These are phyloP conservation scores for Glaucidium brasilianum DNA, from an alignment of 2,113 vertebrate species.

Conservation along the genomic window DNA sequence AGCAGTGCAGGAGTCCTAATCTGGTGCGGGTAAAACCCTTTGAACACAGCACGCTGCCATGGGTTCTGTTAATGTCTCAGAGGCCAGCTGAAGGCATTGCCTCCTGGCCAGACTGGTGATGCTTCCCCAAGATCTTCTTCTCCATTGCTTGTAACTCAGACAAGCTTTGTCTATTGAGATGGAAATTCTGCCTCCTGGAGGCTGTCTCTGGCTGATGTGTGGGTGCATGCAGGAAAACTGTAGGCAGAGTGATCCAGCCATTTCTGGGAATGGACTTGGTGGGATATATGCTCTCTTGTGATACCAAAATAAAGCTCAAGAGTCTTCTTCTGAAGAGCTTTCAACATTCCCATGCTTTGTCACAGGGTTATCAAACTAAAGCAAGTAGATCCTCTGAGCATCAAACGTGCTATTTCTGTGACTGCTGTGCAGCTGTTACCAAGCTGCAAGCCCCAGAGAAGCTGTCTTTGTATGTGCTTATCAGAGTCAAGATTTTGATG, in stretches of 20 bases:
- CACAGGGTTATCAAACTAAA: neutral
- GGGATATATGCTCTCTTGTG: neutral
- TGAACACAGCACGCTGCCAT: rapidly evolving
- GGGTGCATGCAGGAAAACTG: neutral
- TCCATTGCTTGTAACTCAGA: neutral
- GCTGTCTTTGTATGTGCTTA: neutral
- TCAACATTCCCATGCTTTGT: neutral
- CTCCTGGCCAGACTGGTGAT: neutral
- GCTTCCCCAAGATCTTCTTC: neutral
- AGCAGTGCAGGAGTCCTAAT: neutral
- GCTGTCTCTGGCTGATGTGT: neutral
- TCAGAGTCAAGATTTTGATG: neutral
- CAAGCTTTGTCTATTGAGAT: neutral
- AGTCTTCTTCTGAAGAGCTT: neutral
- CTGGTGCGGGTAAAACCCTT: neutral
- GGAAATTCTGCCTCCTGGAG: neutral
- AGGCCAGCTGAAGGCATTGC: neutral
- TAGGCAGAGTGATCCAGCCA: neutral
- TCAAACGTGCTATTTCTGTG: neutral
- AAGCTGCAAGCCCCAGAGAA: neutral
- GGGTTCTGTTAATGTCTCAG: neutral
- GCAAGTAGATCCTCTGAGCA: neutral
- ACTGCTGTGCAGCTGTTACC: neutral
- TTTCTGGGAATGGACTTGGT: neutral
- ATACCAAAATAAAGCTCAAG: neutral